These are phyloP conservation scores for Colletes latitarsis DNA, from an alignment of 1,140 invertebrate genomes.

Conservation along the genomic window DNA sequence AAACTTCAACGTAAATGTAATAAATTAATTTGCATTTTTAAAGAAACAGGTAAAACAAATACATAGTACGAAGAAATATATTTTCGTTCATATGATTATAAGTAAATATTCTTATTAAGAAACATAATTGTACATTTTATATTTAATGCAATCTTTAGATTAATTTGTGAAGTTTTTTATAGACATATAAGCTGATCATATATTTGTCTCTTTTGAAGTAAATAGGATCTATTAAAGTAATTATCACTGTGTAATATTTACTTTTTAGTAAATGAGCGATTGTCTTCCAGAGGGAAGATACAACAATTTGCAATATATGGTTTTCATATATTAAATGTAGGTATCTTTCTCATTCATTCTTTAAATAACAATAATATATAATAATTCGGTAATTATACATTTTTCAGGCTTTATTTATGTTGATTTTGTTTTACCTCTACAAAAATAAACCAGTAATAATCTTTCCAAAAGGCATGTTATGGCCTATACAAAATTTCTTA, in stretches of 20 bases:
- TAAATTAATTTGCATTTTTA: constrained; percentile 77
- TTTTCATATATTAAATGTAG: constrained; percentile 63
- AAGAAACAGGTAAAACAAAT: constrained; percentile 70
- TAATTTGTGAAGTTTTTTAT: too few relatives aligned
- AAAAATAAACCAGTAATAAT: constrained; percentile 72
- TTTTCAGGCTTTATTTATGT: constrained; percentile 66
- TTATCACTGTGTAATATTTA: constrained; percentile 13
- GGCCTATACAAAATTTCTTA: constrained; percentile 71
- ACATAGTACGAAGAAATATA: background rate
- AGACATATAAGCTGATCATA: too few relatives aligned
- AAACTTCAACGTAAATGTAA: constrained; percentile 81
- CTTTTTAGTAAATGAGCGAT: constrained; percentile 47
- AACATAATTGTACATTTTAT: too few relatives aligned
- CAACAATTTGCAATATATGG: constrained; percentile 53
- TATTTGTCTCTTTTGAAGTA: background rate
- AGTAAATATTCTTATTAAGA: background rate
- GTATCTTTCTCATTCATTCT: constrained; percentile 32
- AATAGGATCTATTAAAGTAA: background rate
- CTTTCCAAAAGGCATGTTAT: constrained; percentile 70
- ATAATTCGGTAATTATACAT: background rate
- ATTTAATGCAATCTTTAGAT: too few relatives aligned
- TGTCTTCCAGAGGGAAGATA: constrained; percentile 41
- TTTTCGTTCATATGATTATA: constrained; percentile 10
- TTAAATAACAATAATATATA: background rate
- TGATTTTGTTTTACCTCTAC: constrained; percentile 70